Base-by-base conservation (phyloP, 2,888 invertebrate genomes). In the Oasisia sp. region DNA sequence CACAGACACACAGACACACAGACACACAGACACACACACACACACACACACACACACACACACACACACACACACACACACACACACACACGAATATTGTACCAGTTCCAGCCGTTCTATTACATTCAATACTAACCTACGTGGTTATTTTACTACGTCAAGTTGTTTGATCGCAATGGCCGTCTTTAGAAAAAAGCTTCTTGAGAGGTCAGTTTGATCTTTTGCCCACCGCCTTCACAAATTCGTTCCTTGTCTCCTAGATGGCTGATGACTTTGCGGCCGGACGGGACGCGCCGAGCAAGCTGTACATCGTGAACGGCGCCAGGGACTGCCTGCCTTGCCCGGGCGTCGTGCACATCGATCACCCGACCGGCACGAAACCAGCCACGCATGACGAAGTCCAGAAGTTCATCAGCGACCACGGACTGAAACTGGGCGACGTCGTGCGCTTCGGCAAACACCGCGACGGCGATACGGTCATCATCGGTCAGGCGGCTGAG, bases 401-500 rank as follows among this genome's bases (percentile, higher is more conserved):
- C 19, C 19, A 90, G 90, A 44, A 32, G 38, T 92, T 92, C 89
- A 74, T 92, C 74, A 58, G 38, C 45, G 56, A 58, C 9, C 89
- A 92, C 89, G 91, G 38, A 14, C 89, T 92, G 19, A 91, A 89
- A 8, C 92, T 91, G 32, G 92, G 92, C 27, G 92, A 92, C 45
- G 89, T 92, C 32, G 74, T 92, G 9, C 89, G 90, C 19, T 92
- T 92, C 44, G 91, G 92, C 32, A 45, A 91, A 9, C n/a, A 92
- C 27, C 91, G 92, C 38, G 92, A 92, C 44, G 38, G 91, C 0
- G 58, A 91, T 19, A 91, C 92, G 2, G 32, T 89, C 89, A 92
- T 92, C 45, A 74, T 92, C 27, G 45, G 91, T 74, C 91, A 45
- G n/a, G 89, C 38, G 27, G 7, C 58, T 3, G 91, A 89, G 11